Percentiles rank a stretch among this genome's conserved stretches.
Evolutionary conservation across 2,113 vertebrate genomes (phyloP).

Genomic region (Collichthys lucidus): DNA sequence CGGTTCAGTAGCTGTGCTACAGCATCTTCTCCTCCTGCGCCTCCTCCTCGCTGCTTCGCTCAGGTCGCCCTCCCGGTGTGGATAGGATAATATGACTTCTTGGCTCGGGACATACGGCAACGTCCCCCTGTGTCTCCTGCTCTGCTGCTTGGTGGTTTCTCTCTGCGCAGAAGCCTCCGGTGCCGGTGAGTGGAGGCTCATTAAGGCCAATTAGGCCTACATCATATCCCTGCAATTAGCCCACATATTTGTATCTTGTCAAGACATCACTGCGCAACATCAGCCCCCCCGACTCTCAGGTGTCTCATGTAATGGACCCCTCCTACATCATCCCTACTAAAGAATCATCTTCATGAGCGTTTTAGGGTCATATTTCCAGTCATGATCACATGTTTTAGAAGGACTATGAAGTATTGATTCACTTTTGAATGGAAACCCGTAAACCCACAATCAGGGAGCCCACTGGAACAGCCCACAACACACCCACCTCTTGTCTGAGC

Average conservation of each 20-base stretch:
- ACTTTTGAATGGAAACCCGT: not conserved
- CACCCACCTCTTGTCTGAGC: constrained; percentile 12
- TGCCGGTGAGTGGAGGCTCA: constrained; percentile 79
- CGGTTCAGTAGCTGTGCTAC: constrained; percentile 42
- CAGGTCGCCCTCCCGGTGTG: constrained; percentile 64
- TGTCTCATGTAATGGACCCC: not conserved
- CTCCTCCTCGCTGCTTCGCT: constrained; percentile 60
- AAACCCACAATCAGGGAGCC: not conserved
- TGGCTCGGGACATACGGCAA: constrained; percentile 74
- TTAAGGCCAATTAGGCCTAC: constrained; percentile 53
- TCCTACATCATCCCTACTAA: not conserved
- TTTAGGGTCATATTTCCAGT: not conserved
- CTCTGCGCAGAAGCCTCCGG: constrained; percentile 60
- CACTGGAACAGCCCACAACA: not conserved
- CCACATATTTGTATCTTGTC: constrained; percentile 24
- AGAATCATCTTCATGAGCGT: not conserved
- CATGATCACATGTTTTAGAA: not conserved
- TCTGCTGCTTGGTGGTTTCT: constrained; percentile 59
- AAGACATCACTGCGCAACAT: constrained; percentile 18
- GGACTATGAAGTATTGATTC: not conserved
- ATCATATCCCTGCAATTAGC: constrained; percentile 51
- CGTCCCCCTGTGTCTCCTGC: constrained; percentile 71
- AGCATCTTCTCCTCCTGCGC: constrained; percentile 37
- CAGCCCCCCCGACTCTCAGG: not conserved
- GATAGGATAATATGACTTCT: constrained; percentile 83